Percentiles rank a stretch among this genome's conserved stretches.
phyloP scores from a whole-genome alignment of 2,797 vertebrate species.

The Rhinophrynus dorsalis region DNA sequence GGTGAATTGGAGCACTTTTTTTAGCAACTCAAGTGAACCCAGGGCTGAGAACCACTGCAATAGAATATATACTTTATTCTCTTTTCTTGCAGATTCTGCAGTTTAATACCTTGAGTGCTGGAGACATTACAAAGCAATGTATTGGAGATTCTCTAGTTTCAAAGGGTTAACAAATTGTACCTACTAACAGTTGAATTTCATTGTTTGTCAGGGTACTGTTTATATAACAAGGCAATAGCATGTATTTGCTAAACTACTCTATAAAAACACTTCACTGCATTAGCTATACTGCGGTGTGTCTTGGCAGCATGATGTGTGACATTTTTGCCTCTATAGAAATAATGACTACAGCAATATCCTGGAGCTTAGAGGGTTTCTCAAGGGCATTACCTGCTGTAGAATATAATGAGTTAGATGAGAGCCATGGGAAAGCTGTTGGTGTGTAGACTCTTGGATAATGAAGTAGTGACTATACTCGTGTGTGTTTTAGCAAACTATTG shows the following conservation, averaged over 20 bases:
- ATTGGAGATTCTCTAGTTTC: no score
- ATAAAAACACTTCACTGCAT: neutral
- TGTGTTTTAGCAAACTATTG: neutral
- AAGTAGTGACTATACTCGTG: neutral
- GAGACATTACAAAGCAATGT: no score
- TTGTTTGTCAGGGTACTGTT: no score
- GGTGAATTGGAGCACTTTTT: no score
- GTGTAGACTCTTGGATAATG: slow-evolving; percentile 29
- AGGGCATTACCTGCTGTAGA: slow-evolving; percentile 4
- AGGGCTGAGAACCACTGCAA: no score
- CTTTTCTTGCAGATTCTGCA: no score
- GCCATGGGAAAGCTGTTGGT: slow-evolving; percentile 7
- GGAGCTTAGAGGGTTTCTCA: neutral
- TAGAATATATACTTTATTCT: no score
- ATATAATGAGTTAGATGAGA: neutral
- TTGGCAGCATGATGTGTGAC: neutral
- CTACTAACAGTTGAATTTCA: no score
- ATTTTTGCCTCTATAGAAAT: neutral
- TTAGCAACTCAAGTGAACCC: no score
- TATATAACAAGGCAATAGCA: no score
- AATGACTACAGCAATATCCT: neutral
- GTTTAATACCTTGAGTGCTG: no score
- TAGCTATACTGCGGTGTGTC: neutral
- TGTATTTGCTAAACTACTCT: neutral
- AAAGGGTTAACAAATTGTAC: no score